Percentiles rank a stretch among this genome's conserved stretches.
Conservation (phyloP, 1,140 invertebrate genomes). For the Zaprionus africanus region DNA sequence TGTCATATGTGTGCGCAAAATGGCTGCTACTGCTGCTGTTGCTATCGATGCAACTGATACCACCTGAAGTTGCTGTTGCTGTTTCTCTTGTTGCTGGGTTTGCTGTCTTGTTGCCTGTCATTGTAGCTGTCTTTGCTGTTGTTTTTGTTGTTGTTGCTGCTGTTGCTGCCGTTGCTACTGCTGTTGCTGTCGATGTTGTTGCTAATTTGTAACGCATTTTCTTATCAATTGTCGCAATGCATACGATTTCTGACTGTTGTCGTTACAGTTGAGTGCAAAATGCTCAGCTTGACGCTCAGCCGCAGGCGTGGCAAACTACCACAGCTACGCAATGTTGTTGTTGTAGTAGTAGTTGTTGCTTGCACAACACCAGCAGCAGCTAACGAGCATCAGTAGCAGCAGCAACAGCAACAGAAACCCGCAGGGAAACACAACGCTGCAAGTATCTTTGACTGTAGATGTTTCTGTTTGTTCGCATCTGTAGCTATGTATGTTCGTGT, state of each 20-base stretch:
- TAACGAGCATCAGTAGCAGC: slow-evolving; percentile 31
- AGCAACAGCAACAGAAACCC: slow-evolving; percentile 20
- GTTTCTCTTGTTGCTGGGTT: neutral
- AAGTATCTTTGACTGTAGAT: neutral
- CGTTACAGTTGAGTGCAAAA: slow-evolving; percentile 36
- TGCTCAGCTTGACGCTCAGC: slow-evolving; percentile 44
- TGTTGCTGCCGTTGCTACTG: slow-evolving; percentile 37
- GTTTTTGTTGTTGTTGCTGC: neutral
- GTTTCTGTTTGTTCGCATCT: neutral
- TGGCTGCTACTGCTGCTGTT: slow-evolving; percentile 3
- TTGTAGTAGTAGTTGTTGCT: slow-evolving; percentile 6
- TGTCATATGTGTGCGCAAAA: slow-evolving; percentile 6
- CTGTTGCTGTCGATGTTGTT: slow-evolving; percentile 23
- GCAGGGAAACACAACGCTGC: slow-evolving; percentile 12
- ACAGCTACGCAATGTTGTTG: slow-evolving; percentile 5
- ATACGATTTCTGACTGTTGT: slow-evolving; percentile 52
- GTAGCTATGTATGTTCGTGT: neutral
- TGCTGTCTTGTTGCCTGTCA: slow-evolving; percentile 4
- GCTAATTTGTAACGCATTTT: slow-evolving; percentile 78
- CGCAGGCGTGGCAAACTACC: slow-evolving; percentile 39
- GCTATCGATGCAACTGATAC: slow-evolving; percentile 10
- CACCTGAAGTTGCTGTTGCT: slow-evolving; percentile 10
- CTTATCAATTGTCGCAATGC: slow-evolving; percentile 78
- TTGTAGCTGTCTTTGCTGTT: neutral
- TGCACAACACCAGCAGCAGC: slow-evolving; percentile 32